Evolutionary conservation across 1,140 invertebrate species (phyloP).

Genomic region (Caenorhabditis briggsae): DNA sequence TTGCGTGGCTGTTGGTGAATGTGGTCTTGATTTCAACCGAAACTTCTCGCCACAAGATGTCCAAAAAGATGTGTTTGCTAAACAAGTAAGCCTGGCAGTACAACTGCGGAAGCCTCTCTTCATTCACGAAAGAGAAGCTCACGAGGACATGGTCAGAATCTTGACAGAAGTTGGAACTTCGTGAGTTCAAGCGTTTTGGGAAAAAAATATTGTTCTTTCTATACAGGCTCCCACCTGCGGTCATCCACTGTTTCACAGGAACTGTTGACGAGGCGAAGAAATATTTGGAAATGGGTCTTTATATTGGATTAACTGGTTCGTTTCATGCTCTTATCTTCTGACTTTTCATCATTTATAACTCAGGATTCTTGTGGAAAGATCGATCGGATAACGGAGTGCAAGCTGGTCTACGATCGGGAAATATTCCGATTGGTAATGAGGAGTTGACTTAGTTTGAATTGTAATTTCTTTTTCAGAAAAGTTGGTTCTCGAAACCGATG

Average conservation of each 20-base stretch:
- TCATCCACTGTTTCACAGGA: conserved; percentile 95
- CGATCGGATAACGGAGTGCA: conserved; percentile 90
- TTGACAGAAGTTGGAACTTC: conserved; percentile 70
- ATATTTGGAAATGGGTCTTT: conserved; percentile 89
- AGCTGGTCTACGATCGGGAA: conserved; percentile 85
- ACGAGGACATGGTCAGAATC: conserved; percentile 84
- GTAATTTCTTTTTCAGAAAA: conserved; percentile 80
- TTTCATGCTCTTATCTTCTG: not conserved
- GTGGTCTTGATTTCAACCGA: conserved; percentile 92
- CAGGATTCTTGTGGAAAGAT: conserved; percentile 91
- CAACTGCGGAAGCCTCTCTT: conserved; percentile 89
- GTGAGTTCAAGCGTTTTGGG: not conserved
- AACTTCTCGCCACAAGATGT: conserved; percentile 91
- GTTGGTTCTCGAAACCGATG: conserved; percentile 90
- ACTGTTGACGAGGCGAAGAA: conserved; percentile 86
- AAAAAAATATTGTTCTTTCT: not conserved
- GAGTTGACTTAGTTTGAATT: not conserved
- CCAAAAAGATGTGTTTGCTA: conserved; percentile 89
- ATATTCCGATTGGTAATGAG: conserved; percentile 82
- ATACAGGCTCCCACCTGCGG: conserved; percentile 80
- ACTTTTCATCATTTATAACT: conserved; percentile 62
- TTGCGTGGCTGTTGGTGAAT: conserved; percentile 93
- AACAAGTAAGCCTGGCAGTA: conserved; percentile 89
- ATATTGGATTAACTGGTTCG: conserved; percentile 87
- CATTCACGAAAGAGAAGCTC: conserved; percentile 91